Conservation (phyloP, 2,888 invertebrate genomes). For the Mythimna pallens region DNA sequence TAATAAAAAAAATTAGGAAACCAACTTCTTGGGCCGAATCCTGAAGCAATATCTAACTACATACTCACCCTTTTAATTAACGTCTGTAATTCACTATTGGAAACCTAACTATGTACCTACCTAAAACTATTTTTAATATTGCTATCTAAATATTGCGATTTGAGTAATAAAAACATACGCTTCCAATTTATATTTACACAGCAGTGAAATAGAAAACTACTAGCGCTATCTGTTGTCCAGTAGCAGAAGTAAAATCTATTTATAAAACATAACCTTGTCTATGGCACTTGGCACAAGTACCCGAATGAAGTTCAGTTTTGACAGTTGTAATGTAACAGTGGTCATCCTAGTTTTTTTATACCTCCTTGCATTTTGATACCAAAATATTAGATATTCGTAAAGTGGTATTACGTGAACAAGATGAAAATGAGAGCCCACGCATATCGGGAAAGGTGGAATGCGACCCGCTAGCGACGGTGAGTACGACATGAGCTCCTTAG, state of each 20-base stretch:
- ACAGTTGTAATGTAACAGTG: conserved; percentile 89
- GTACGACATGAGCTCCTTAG: conserved; percentile 74
- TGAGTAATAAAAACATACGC: neutral
- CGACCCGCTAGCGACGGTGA: conserved; percentile 88
- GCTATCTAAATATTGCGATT: neutral
- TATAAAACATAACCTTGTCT: conserved; percentile 86
- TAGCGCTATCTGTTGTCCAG: conserved; percentile 77
- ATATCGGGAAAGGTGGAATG: conserved; percentile 89
- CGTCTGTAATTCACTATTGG: neutral
- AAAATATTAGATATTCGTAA: conserved; percentile 90
- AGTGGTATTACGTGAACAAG: conserved; percentile 90
- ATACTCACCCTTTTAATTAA: too few species aligned
- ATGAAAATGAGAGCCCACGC: conserved; percentile 90
- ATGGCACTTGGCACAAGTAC: conserved; percentile 87
- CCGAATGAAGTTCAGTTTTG: conserved; percentile 89
- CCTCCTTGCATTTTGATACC: conserved; percentile 90
- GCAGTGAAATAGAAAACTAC: conserved; percentile 8
- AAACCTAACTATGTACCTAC: neutral
- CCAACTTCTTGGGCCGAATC: too few species aligned
- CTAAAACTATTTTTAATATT: neutral
- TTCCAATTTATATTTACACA: neutral
- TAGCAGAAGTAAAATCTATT: conserved; percentile 80
- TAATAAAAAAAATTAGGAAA: too few species aligned
- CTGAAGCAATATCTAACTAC: too few species aligned
- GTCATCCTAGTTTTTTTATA: conserved; percentile 88